phyloP scores from a whole-genome alignment of 2,797 vertebrate genomes.

The Pseudocheirus occidentalis region DNA sequence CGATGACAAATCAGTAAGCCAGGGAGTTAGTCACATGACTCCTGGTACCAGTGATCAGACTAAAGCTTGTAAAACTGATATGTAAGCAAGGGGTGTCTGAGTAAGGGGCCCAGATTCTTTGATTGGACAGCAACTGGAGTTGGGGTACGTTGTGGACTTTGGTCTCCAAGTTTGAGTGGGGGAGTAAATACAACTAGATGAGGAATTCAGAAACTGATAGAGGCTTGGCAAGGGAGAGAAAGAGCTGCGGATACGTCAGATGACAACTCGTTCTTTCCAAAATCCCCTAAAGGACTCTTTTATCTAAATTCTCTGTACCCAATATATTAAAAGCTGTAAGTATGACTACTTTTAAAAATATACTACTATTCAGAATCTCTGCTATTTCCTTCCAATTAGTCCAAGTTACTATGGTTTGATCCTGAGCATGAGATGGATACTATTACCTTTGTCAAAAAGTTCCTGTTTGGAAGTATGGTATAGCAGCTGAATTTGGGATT shows the following conservation, averaged over 20 bases:
- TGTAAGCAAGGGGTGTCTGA: neutral
- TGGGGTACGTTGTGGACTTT: neutral
- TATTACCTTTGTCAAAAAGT: neutral
- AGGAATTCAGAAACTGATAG: neutral
- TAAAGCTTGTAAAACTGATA: neutral
- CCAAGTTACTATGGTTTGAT: neutral
- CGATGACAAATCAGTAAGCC: neutral
- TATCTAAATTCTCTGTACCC: neutral
- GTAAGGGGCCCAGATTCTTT: neutral
- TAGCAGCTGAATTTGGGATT: neutral
- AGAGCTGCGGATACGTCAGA: neutral
- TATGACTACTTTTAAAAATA: neutral
- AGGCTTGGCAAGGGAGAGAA: neutral
- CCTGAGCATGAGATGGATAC: neutral
- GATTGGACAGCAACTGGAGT: neutral
- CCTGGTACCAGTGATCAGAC: neutral
- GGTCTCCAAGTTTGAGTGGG: neutral
- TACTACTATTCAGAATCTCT: neutral
- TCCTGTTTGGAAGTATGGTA: neutral
- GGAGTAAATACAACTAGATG: neutral
- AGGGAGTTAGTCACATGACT: neutral
- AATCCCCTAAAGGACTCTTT: neutral
- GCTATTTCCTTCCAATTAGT: neutral
- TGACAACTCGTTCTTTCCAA: neutral
- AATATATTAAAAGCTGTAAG: neutral